These are phyloP conservation scores for Cassiopea xamachana DNA, from an alignment of 30 jellyfish, hydroid and myxozoan species.

Conservation along the genomic window DNA sequence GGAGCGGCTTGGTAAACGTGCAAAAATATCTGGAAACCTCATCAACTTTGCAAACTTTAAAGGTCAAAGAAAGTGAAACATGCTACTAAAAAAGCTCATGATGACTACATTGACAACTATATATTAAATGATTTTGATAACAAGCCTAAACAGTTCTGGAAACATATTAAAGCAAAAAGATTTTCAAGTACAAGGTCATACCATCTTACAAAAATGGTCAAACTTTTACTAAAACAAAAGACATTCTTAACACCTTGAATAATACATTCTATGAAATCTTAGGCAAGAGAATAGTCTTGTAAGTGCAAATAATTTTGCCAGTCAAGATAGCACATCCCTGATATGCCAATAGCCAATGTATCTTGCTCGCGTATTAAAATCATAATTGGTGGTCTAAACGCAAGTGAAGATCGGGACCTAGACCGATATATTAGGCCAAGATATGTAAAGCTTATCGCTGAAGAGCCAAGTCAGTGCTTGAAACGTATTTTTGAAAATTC, in stretches of 20 bases:
- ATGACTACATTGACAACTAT: conserved; percentile 26
- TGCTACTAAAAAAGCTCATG: conserved; percentile 27
- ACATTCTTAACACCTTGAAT: conserved; percentile 37
- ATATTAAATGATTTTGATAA: conserved; percentile 30
- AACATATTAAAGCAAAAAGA: conserved; percentile 50
- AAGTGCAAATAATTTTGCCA: conserved; percentile 19
- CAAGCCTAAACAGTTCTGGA: conserved; percentile 32
- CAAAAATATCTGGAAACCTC: conserved; percentile 26
- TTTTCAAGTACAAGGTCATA: conserved; percentile 33
- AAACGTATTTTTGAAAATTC: conserved; percentile 24
- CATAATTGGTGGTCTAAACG: conserved; percentile 29
- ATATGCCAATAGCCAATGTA: conserved; percentile 17
- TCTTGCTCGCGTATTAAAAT: conserved; percentile 33
- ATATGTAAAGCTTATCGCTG: conserved; percentile 5
- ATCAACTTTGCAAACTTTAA: conserved; percentile 21
- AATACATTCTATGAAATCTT: conserved; percentile 48
- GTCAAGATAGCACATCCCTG: conserved; percentile 32
- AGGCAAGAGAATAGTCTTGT: conserved; percentile 25
- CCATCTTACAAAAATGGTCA: conserved; percentile 41
- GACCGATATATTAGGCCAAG: conserved; percentile 24
- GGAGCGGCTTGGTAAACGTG: conserved; percentile 32
- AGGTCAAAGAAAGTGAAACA: conserved; percentile 34
- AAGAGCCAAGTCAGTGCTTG: conserved; percentile 40
- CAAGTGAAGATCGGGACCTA: conserved; percentile 35
- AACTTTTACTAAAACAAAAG: conserved; percentile 55